Evolutionary conservation across 92 coral and sea anemone species (phyloP), one percentile per base, ranked within the genome.

Genomic region (Epizoanthus illoricatus): DNA sequence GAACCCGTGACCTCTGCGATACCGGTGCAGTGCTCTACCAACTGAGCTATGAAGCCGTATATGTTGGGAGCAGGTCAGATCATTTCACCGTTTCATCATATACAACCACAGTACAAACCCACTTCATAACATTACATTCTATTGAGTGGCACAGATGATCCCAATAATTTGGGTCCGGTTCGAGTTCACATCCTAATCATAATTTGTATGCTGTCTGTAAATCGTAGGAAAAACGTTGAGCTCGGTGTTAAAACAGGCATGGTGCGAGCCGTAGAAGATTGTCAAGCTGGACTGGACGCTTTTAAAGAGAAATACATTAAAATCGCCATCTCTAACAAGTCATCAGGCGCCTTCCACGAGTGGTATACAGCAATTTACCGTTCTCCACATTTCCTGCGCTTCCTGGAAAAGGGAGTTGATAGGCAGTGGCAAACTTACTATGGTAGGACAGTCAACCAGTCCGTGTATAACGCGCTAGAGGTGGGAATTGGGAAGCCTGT

Each of bases 221-320:
- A 24, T 68, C 20, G 56, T 73, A 95, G 98, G 89, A 74, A 88
- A 39, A 95, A 95, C 73, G 84, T 93, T 49, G 92, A 86, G 33
- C 89, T 91, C 40, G 98, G 98, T 17, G 96, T 95, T 19, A 83
- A 76, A 61, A 85, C 86, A 16, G 98, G 98, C 21, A 95, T 95
- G 98, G 92, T 95, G 13, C 93, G 98, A 21, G 88, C 98, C 2
- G 81, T 87, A 41, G 87, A 90, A 17, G 98, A 91, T 68, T 95
- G 98, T 73, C 81, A 67, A 47, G 86, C 98, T 7, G 98, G 98
- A 3, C 79, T 93, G 49, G 94, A 93, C 64, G 97, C 98, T 10
- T 62, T 95, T 16, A 95, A 95, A 66, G 84, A 87, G 61, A 61
- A 16, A 9, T 95, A 75, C 82, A 78, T 39, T 23, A 21, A 54